Evolutionary conservation across 2,113 vertebrate species (phyloP).

Genomic region (Clarias gariepinus): DNA sequence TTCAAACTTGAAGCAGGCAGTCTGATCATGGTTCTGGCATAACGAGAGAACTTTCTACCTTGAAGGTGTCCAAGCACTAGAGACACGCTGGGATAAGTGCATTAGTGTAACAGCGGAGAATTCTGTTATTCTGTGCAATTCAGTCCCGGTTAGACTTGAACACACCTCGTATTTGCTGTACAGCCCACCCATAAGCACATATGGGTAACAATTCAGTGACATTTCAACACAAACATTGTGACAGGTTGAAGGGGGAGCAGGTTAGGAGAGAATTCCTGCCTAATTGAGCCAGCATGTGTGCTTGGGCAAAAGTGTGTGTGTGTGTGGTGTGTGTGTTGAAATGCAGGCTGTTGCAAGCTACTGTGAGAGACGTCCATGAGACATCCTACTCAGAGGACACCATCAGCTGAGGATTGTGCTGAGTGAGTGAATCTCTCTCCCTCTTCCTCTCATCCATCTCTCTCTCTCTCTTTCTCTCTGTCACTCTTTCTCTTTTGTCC

Average conservation of each 20-base stretch:
- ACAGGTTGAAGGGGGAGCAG: slow-evolving; percentile 27
- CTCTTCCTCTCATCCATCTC: slow-evolving; percentile 9
- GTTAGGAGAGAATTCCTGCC: background rate
- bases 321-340: background rate
- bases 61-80: too few relatives aligned
- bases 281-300: slow-evolving; percentile 22
- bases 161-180: background rate
- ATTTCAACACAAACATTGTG: slow-evolving; percentile 33
- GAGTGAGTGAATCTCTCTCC: slow-evolving; percentile 33
- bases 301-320: background rate
- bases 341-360: slow-evolving; percentile 2
- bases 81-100: too few relatives aligned
- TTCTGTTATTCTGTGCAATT: too few relatives aligned
- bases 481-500: slow-evolving; percentile 7
- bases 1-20: too few relatives aligned
- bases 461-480: background rate
- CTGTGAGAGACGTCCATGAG: background rate
- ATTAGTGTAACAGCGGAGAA: too few relatives aligned
- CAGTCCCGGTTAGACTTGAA: too few relatives aligned
- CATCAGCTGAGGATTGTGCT: slow-evolving; percentile 35
- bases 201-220: background rate
- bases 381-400: background rate
- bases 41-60: too few relatives aligned
- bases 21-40: too few relatives aligned
- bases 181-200: background rate